A percentile compares a stretch with the other conserved stretches of the same genome.
Evolutionary conservation across 2,797 vertebrate genomes (phyloP).

Genomic region (Scolopax rusticola): DNA sequence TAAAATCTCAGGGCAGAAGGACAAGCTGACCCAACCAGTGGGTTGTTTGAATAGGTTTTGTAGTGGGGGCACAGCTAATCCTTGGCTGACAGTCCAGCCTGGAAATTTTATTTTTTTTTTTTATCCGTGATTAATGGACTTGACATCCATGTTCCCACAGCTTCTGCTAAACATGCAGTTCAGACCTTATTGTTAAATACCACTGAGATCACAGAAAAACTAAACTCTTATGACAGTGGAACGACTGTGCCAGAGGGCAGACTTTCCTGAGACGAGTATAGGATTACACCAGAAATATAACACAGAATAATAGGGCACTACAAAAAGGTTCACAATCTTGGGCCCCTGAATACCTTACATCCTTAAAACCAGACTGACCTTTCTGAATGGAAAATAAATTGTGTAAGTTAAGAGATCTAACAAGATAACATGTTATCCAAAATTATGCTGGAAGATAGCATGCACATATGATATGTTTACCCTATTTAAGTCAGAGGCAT

Average conservation of each 20-base stretch:
- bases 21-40: constrained; percentile 76
- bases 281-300: constrained; percentile 39
- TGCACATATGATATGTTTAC: not conserved
- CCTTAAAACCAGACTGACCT: not conserved
- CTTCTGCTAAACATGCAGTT: constrained; percentile 76
- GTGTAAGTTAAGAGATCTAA: not conserved
- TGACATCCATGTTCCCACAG: constrained; percentile 80
- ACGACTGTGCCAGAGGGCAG: constrained; percentile 72
- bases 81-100: constrained; percentile 73
- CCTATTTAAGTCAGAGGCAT: not conserved
- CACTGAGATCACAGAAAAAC: constrained; percentile 80
- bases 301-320: constrained; percentile 16
- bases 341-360: not conserved
- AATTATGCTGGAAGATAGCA: not conserved
- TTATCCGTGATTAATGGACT: constrained; percentile 82
- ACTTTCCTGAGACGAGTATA: constrained; percentile 63
- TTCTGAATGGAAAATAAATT: constrained; percentile 20
- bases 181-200: constrained; percentile 81
- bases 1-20: constrained; percentile 68
- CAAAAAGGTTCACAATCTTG: not conserved
- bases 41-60: constrained; percentile 76
- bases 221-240: constrained; percentile 76
- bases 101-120: constrained; percentile 75
- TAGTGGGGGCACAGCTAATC: constrained; percentile 75
- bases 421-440: not conserved